phyloP scores from a whole-genome alignment of 1,140 invertebrate genomes.

The Drosophila malerkotliana region DNA sequence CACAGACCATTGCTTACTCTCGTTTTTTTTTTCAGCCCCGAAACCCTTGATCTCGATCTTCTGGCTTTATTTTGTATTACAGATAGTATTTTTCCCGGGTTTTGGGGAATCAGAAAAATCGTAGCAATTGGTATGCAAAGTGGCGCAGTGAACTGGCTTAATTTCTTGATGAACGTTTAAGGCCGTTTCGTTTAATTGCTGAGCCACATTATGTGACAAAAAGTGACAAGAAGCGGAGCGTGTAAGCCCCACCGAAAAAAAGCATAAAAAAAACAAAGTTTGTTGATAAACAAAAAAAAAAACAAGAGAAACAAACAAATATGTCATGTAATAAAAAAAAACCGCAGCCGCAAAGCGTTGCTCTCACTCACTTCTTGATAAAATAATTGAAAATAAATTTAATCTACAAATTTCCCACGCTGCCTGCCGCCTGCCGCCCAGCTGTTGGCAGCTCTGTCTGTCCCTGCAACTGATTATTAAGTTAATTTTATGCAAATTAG shows the following conservation, averaged over 20 bases:
- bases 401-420: constrained; percentile 74
- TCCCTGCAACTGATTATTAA: constrained; percentile 66
- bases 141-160: constrained; percentile 76
- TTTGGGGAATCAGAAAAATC: constrained; percentile 24
- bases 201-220: constrained; percentile 75
- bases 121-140: constrained; percentile 75
- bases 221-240: constrained; percentile 66
- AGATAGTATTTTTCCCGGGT: background rate
- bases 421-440: constrained; percentile 18
- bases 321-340: constrained; percentile 75
- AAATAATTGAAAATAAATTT: constrained; percentile 79
- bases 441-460: constrained; percentile 1
- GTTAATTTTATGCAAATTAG: constrained; percentile 77
- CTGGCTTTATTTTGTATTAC: constrained; percentile 2
- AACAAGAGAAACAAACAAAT: constrained; percentile 47
- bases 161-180: constrained; percentile 45
- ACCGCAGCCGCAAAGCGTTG: constrained; percentile 67
- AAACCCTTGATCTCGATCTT: constrained; percentile 17
- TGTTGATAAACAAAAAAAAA: constrained; percentile 6
- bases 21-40: constrained; percentile 8
- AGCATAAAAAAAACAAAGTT: constrained; percentile 16
- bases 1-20: background rate
- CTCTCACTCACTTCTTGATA: constrained; percentile 51
- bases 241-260: constrained; percentile 53
- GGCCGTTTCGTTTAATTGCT: constrained; percentile 79